Percentiles rank a stretch among this genome's conserved stretches.
Evolutionary conservation across 2,797 vertebrate genomes (phyloP).

Genomic region (Steatocranus sp.): DNA sequence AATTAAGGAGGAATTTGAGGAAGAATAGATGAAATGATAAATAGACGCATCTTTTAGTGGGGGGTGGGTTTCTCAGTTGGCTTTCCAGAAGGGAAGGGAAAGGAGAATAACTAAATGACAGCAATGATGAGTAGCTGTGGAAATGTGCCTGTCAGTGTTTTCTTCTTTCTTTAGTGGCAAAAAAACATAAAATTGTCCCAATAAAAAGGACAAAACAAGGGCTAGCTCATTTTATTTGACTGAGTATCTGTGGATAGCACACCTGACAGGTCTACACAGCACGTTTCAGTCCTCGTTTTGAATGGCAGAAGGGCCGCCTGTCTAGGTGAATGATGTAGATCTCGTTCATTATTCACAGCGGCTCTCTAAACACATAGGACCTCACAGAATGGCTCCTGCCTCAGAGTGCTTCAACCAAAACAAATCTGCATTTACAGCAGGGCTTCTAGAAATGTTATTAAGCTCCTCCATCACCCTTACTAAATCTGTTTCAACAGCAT

Average conservation of each 20-base stretch:
- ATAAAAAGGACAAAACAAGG: neutral
- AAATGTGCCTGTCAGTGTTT: neutral
- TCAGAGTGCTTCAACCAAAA: conserved; percentile 21
- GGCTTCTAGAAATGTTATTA: conserved; percentile 17
- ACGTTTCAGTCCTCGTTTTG: neutral
- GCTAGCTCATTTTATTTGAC: neutral
- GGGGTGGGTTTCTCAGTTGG: neutral
- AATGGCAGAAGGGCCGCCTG: conserved; percentile 13
- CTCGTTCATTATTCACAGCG: conserved; percentile 23
- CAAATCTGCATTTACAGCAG: conserved; percentile 37
- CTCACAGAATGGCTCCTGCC: neutral
- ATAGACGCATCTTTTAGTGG: neutral
- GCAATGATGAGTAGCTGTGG: neutral
- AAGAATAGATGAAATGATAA: conserved; percentile 2
- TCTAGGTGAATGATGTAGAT: conserved; percentile 21
- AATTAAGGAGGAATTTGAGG: neutral
- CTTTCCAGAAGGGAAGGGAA: neutral
- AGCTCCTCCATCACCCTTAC: conserved; percentile 17
- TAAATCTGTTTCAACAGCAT: conserved; percentile 20
- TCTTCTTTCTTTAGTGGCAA: neutral
- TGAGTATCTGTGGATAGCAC: conserved; percentile 11
- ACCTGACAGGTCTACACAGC: conserved; percentile 17
- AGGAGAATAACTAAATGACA: neutral
- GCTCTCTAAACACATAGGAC: conserved; percentile 4
- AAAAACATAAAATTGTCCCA: neutral